Percentiles rank a stretch among this genome's conserved stretches.
Evolutionary conservation across 2,113 vertebrate species (phyloP).

Genomic region (Potamarius usumacintae): DNA sequence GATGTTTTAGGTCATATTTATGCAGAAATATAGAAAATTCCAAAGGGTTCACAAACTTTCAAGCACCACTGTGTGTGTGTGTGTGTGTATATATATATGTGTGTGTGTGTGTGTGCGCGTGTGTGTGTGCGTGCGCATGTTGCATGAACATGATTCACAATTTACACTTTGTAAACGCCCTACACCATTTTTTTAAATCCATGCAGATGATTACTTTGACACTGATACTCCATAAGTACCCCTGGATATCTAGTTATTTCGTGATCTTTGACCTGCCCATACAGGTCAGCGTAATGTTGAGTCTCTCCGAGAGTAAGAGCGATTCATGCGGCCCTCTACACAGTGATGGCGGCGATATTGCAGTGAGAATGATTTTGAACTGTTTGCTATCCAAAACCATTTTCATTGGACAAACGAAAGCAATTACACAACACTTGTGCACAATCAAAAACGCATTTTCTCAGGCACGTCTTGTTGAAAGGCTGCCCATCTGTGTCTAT

Average conservation of each 20-base stretch:
- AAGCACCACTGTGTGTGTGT: background rate
- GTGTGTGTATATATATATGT: too few relatives aligned
- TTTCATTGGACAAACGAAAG: background rate
- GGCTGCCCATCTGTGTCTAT: constrained; percentile 4
- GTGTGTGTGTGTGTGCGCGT: background rate
- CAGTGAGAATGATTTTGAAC: background rate
- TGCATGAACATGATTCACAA: background rate
- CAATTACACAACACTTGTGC: constrained; percentile 7
- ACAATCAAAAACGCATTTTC: constrained; percentile 14
- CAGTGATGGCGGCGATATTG: background rate
- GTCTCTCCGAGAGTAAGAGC: background rate
- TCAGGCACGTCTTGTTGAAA: background rate
- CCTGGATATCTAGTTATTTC: background rate
- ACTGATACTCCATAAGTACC: background rate
- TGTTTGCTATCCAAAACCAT: constrained; percentile 8
- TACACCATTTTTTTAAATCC: background rate
- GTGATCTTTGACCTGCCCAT: background rate
- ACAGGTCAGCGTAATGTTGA: background rate
- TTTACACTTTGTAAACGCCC: background rate
- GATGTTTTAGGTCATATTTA: too few relatives aligned
- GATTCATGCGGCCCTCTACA: background rate
- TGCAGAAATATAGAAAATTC: too few relatives aligned
- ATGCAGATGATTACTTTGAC: background rate
- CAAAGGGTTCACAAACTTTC: too few relatives aligned
- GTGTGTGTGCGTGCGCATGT: background rate